Conservation (phyloP, 1,140 invertebrate genomes). For the Myzus persicae region DNA sequence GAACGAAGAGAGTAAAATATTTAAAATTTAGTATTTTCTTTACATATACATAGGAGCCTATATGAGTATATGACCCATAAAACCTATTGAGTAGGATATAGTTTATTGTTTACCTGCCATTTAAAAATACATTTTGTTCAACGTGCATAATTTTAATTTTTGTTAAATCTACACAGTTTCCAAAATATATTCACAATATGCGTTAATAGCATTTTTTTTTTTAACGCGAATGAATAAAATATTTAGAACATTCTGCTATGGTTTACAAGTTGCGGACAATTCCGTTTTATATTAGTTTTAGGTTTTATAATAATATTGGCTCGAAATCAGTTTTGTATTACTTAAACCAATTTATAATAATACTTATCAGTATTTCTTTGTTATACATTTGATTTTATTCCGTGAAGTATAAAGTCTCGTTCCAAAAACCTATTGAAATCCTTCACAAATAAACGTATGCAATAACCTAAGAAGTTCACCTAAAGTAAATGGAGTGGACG, state of each 20-base stretch:
- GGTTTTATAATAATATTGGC: too few relatives aligned
- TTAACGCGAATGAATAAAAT: not conserved
- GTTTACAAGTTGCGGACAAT: not conserved
- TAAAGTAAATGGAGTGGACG: too few relatives aligned
- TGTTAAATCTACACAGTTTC: not conserved
- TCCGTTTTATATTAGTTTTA: not conserved
- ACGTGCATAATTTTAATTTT: not conserved
- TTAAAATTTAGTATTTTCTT: not conserved
- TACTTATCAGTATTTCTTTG: not conserved
- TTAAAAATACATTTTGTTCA: not conserved
- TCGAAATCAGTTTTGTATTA: not conserved
- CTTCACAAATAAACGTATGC: not conserved
- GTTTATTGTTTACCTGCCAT: not conserved
- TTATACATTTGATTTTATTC: not conserved
- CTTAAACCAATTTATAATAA: not conserved
- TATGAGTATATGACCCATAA: too few relatives aligned
- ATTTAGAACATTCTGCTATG: not conserved
- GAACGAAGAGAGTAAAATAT: not conserved
- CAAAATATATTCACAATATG: not conserved
- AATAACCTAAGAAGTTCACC: not conserved
- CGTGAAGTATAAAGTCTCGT: not conserved
- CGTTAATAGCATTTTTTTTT: not conserved
- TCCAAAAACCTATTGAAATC: not conserved
- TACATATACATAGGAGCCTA: not conserved
- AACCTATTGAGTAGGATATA: not conserved